These are phyloP conservation scores for Harlomillsia oculata DNA, from an alignment of 1,140 invertebrate species.

Conservation along the genomic window DNA sequence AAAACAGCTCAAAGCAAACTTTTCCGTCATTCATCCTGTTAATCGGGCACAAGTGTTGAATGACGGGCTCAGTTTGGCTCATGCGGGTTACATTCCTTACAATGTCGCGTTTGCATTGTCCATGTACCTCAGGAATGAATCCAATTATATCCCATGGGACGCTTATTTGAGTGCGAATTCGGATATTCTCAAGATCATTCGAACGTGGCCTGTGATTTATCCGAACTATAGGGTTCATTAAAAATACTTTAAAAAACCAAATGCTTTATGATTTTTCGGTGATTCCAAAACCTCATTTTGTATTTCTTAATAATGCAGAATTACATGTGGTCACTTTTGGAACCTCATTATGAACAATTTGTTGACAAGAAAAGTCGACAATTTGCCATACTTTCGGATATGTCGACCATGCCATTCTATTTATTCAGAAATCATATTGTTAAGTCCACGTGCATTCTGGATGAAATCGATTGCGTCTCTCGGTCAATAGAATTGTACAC, in stretches of 20 bases:
- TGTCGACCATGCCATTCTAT: too few species aligned
- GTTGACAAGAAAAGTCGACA: slow-evolving; percentile 49
- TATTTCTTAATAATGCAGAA: slow-evolving; percentile 44
- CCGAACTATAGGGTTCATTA: not conserved
- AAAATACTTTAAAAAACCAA: not conserved
- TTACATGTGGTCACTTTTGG: slow-evolving; percentile 53
- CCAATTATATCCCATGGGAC: slow-evolving; percentile 64
- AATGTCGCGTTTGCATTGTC: slow-evolving; percentile 61
- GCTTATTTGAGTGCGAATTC: slow-evolving; percentile 46
- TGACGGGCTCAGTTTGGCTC: slow-evolving; percentile 72
- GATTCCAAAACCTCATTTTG: not conserved
- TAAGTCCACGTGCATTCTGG: slow-evolving; percentile 57
- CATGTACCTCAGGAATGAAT: slow-evolving; percentile 60
- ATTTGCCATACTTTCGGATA: slow-evolving; percentile 56
- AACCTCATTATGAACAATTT: slow-evolving; percentile 56
- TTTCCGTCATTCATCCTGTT: slow-evolving; percentile 54
- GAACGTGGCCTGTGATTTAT: not conserved
- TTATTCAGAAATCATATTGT: slow-evolving; percentile 57
- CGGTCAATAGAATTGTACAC: slow-evolving; percentile 57
- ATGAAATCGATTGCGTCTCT: slow-evolving; percentile 55
- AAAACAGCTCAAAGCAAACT: slow-evolving; percentile 51
- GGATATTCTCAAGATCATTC: slow-evolving; percentile 39
- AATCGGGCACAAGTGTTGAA: slow-evolving; percentile 82
- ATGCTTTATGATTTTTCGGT: not conserved
- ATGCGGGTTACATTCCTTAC: slow-evolving; percentile 58